phyloP scores from a whole-genome alignment of 2,113 vertebrate species.

The Podarcis muralis region DNA sequence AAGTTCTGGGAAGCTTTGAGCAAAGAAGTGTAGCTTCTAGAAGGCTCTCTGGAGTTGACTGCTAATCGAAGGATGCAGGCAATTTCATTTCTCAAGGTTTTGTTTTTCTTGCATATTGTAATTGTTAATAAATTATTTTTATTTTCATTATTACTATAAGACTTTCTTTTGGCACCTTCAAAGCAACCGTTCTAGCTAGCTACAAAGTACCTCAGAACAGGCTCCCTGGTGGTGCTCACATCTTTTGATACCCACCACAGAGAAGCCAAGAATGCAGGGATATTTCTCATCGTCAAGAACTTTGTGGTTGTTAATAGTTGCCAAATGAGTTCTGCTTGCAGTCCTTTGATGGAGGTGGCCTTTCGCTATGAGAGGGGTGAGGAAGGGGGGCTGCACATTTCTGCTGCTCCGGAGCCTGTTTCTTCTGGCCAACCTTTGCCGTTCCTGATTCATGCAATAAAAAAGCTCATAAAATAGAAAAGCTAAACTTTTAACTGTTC shows the following conservation, averaged over 20 bases:
- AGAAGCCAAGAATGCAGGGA: slow-evolving; percentile 22
- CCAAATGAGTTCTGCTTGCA: slow-evolving; percentile 41
- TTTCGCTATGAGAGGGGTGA: slow-evolving; percentile 30
- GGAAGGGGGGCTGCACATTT: slow-evolving; percentile 12
- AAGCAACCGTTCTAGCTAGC: too few species aligned
- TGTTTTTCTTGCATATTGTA: too few species aligned
- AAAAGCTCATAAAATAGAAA: slow-evolving; percentile 10
- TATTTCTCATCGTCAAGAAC: slow-evolving; percentile 10
- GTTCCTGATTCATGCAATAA: slow-evolving; percentile 12
- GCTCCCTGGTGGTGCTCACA: neutral
- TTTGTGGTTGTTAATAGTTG: slow-evolving; percentile 19
- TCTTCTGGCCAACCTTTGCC: slow-evolving; percentile 16
- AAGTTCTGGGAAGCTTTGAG: neutral
- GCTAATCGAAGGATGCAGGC: too few species aligned
- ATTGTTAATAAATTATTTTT: too few species aligned
- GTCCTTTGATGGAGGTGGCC: slow-evolving; percentile 36
- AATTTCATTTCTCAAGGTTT: too few species aligned
- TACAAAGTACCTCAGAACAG: neutral
- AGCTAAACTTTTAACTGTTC: neutral
- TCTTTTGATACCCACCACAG: slow-evolving; percentile 6
- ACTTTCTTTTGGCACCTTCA: too few species aligned
- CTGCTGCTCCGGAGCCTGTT: slow-evolving; percentile 11
- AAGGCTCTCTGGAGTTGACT: neutral
- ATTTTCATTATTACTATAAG: too few species aligned
- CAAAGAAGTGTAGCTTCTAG: neutral